Evolutionary conservation across 2,888 invertebrate genomes (phyloP), one percentile per base, ranked within the genome.

Genomic region (Ellobium chinense): DNA sequence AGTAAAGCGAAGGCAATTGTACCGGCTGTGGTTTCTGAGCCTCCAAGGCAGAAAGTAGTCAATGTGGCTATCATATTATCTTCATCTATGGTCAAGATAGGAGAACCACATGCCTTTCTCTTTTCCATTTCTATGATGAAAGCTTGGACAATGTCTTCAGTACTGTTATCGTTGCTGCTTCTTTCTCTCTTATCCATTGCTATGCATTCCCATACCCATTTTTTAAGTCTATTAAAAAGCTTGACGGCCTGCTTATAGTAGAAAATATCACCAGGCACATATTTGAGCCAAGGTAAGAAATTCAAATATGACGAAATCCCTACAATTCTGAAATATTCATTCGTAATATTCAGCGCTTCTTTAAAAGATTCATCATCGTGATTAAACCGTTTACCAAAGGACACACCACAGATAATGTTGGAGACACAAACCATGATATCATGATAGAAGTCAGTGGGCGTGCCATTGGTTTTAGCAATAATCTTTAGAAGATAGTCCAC

Each of bases 1-100:
- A 96, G 96, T 5, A 97, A 94, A 83, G 96, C 96, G 94, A 97
- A 97, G 90, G 96, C 96, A 83, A 97, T 96, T 1, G 96, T 97
- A 29, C 97, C 96, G n/a, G 96, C 95, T 0, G 96, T 96, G 1
- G 96, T 96, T 88, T 96, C 96, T 90, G 84, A 78, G 4, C 86
- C 86, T 34, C 86, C 86, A 60, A 82, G 62, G 34, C 82, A 82
- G 7, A 85, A 73, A 29, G 83, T 82, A 14, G 46, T 63, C 5
- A 82, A 56, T 9, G 66, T 63, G n/a, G 60, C 24, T 24, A 39
- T 31, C 1, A 79, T 39, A 27, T 82, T 78, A 46, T 70, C 82
- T 34, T 69, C 37, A 21, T 68, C 56, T 2, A 68, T 63, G 4
- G 31, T 18, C 21, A 62, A 54, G 1, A 18, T 37, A 21, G 36